phyloP scores from a whole-genome alignment of 2,113 vertebrate genomes.

The Tapirus terrestris region DNA sequence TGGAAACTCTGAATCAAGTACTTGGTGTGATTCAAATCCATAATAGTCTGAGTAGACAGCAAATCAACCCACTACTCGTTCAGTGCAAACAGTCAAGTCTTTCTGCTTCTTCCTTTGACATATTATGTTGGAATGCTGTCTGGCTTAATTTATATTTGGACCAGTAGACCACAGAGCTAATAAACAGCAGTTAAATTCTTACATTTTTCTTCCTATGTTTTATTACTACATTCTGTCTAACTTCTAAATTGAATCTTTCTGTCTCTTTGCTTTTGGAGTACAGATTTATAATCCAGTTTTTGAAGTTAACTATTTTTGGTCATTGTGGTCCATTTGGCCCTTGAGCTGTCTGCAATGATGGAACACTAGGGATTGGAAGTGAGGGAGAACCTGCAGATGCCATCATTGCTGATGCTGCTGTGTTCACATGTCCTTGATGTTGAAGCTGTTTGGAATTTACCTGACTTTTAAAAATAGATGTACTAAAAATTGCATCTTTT shows the following conservation, averaged over 20 bases:
- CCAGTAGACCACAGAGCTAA: constrained; percentile 37
- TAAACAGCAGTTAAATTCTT: constrained; percentile 19
- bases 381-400: constrained; percentile 68
- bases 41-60: constrained; percentile 51
- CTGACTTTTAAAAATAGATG: constrained; percentile 42
- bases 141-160: constrained; percentile 59
- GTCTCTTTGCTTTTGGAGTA: constrained; percentile 44
- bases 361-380: constrained; percentile 22
- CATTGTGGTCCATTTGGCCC: constrained; percentile 59
- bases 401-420: constrained; percentile 49
- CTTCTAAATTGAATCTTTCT: background rate
- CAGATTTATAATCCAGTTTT: constrained; percentile 61
- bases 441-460: constrained; percentile 47
- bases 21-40: constrained; percentile 71
- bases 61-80: constrained; percentile 70
- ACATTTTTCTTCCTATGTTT: constrained; percentile 5
- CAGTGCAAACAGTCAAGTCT: constrained; percentile 74
- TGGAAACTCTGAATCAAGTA: constrained; percentile 51
- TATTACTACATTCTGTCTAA: background rate
- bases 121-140: constrained; percentile 80
- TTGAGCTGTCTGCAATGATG: constrained; percentile 52
- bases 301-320: constrained; percentile 50
- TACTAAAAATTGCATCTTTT: constrained; percentile 33
- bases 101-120: constrained; percentile 78
- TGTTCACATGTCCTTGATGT: background rate